These are phyloP conservation scores for Platalea minor DNA, from an alignment of 2,797 vertebrate genomes.

Conservation along the genomic window DNA sequence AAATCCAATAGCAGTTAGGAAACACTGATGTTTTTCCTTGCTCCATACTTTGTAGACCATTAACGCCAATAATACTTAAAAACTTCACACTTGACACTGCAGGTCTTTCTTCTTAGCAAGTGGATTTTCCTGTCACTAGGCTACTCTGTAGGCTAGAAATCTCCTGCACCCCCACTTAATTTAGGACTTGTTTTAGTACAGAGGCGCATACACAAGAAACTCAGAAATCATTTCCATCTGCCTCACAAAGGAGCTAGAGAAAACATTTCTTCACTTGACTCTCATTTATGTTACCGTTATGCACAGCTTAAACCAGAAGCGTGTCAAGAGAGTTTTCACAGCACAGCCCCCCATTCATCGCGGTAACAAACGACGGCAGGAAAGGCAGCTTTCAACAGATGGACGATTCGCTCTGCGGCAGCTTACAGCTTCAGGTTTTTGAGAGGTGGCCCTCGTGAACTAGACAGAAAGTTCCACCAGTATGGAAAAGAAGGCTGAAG, in stretches of 20 bases:
- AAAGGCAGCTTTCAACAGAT: not conserved
- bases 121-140: not conserved
- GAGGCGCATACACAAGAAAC: not conserved
- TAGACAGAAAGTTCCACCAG: not conserved
- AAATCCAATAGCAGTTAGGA: not conserved
- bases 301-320: not conserved
- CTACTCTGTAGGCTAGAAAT: not conserved
- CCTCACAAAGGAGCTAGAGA: not conserved
- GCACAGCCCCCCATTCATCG: accelerated
- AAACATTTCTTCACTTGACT: not conserved
- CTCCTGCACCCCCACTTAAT: not conserved
- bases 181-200: not conserved
- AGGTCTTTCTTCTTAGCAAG: not conserved
- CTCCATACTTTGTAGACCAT: not conserved
- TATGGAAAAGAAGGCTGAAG: not conserved
- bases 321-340: not conserved
- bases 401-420: not conserved
- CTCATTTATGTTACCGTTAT: not conserved
- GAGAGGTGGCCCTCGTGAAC: not conserved
- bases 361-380: not conserved
- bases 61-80: not conserved
- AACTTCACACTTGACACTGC: not conserved
- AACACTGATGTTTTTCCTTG: not conserved
- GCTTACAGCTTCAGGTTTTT: not conserved
- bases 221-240: not conserved